These are phyloP conservation scores for Bryconaethiops microstoma DNA, from an alignment of 2,797 vertebrate genomes.

Conservation along the genomic window DNA sequence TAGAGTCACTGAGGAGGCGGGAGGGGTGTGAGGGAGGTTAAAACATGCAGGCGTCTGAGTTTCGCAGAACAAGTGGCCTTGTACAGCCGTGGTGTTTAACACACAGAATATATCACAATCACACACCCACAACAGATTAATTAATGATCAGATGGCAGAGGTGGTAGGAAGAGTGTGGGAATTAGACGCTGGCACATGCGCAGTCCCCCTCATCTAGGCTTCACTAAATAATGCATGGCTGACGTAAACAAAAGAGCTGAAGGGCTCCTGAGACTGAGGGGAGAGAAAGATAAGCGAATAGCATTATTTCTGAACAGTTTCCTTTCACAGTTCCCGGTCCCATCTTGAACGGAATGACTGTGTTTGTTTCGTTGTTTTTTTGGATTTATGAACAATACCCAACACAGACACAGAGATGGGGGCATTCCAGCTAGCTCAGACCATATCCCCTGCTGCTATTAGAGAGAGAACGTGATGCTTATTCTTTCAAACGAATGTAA, in stretches of 20 bases:
- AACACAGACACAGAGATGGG: slow-evolving; percentile 2
- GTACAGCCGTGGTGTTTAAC: neutral
- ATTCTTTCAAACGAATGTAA: slow-evolving; percentile 38
- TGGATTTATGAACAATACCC: slow-evolving; percentile 53
- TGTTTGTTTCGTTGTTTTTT: slow-evolving; percentile 1
- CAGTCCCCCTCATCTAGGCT: slow-evolving; percentile 48
- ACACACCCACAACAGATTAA: slow-evolving; percentile 29
- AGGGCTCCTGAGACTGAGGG: slow-evolving; percentile 33
- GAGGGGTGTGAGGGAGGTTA: too few species aligned
- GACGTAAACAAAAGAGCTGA: slow-evolving; percentile 57
- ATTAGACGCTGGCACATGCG: neutral
- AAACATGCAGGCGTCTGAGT: neutral
- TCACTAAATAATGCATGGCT: slow-evolving; percentile 61
- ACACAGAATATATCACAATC: neutral
- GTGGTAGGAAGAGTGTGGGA: neutral
- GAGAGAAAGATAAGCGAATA: slow-evolving; percentile 41
- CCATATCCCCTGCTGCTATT: slow-evolving; percentile 38
- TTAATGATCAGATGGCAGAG: slow-evolving; percentile 36
- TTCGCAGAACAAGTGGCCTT: slow-evolving; percentile 17
- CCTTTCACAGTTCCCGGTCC: slow-evolving; percentile 49
- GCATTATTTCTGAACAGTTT: slow-evolving; percentile 60
- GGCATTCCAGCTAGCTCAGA: slow-evolving; percentile 25
- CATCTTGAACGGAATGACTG: slow-evolving; percentile 49
- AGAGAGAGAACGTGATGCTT: slow-evolving; percentile 39
- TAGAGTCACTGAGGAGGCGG: neutral